Evolutionary conservation across 30 jellyfish, hydroid and myxozoan species (phyloP).

Genomic region (Hydractinia symbiolongicarpus): DNA sequence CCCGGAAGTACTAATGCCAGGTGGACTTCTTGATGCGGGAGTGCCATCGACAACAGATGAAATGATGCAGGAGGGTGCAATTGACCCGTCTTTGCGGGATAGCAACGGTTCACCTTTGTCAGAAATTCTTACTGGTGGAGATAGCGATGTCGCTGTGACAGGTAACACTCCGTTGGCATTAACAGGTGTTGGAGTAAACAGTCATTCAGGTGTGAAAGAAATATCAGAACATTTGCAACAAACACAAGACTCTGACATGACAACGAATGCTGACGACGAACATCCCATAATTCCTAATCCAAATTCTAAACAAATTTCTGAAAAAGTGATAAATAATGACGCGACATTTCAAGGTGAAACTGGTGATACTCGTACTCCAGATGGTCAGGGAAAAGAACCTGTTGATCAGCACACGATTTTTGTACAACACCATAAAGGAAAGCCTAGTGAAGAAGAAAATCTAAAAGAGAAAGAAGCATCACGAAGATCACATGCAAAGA

Average conservation of each 20-base stretch:
- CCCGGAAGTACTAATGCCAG: constrained; percentile 5
- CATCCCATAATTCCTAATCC: not conserved
- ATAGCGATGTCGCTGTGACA: constrained; percentile 7
- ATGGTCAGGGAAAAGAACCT: constrained; percentile 2
- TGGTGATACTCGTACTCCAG: not conserved
- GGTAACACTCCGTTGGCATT: not conserved
- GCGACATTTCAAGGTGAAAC: not conserved
- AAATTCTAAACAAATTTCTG: not conserved
- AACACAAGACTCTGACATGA: not conserved
- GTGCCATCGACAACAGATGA: not conserved
- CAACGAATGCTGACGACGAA: not conserved
- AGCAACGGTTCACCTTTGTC: not conserved
- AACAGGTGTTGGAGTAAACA: constrained; percentile 13
- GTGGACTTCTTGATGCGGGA: not conserved
- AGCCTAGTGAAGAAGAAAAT: not conserved
- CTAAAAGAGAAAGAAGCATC: no score
- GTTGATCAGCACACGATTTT: constrained; percentile 9
- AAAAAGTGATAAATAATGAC: not conserved
- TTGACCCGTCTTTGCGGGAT: not conserved
- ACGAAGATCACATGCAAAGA: not conserved
- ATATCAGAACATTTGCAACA: not conserved
- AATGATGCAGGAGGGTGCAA: not conserved
- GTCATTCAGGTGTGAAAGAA: constrained; percentile 16
- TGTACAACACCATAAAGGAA: not conserved
- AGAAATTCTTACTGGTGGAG: not conserved